phyloP scores from a whole-genome alignment of 1,140 invertebrate genomes.

The Adelges cooleyi region DNA sequence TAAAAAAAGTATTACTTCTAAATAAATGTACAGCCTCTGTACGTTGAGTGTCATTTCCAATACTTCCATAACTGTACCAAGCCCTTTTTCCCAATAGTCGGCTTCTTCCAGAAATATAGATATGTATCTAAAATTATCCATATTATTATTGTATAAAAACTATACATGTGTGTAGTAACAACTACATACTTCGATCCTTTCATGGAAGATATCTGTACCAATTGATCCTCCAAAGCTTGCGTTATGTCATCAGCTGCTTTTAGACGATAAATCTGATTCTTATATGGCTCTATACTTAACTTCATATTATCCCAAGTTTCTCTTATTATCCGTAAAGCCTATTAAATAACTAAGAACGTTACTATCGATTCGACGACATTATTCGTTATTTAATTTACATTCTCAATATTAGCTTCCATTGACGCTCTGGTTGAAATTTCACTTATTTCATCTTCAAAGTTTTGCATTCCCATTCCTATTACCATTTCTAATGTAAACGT shows the following conservation, averaged over 20 bases:
- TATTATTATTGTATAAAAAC: too few species aligned
- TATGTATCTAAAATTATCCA: not conserved
- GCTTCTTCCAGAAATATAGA: conserved; percentile 4
- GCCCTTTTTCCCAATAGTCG: conserved; percentile 2
- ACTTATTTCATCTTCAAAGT: conserved; percentile 11
- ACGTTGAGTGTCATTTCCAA: conserved; percentile 3
- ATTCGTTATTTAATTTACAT: not conserved
- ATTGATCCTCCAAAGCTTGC: conserved; percentile 4
- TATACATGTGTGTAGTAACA: not conserved
- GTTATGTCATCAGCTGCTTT: not conserved
- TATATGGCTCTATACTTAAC: not conserved
- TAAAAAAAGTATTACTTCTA: not conserved
- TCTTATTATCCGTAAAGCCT: not conserved
- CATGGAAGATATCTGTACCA: not conserved
- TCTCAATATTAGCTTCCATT: conserved; percentile 5
- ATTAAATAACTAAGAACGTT: not conserved
- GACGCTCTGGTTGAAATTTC: conserved; percentile 14
- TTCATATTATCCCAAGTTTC: not conserved
- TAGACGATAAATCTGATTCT: not conserved
- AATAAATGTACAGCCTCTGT: not conserved
- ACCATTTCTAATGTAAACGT: conserved; percentile 1
- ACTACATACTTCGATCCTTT: conserved; percentile 3
- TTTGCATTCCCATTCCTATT: conserved; percentile 5
- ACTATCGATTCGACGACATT: too few species aligned
- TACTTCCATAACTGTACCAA: not conserved